Percentiles rank a stretch among this genome's conserved stretches.
phyloP scores from a whole-genome alignment of 1,140 invertebrate species.

The Drosophila mayri region DNA sequence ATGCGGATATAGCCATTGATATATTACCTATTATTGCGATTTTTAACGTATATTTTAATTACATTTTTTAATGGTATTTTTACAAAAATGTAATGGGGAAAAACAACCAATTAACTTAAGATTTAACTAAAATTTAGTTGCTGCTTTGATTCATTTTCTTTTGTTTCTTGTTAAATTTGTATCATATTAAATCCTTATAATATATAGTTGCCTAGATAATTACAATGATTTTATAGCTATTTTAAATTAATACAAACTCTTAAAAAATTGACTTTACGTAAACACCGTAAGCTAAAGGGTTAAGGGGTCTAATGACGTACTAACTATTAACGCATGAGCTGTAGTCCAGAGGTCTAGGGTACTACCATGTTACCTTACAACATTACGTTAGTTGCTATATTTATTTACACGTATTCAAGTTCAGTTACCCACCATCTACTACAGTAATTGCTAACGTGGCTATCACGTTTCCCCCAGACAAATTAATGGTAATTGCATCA shows the following conservation, averaged over 20 bases:
- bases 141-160: background rate
- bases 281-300: background rate
- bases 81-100: background rate
- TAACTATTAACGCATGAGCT: constrained; percentile 19
- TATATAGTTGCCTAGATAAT: background rate
- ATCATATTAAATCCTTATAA: background rate
- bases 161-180: background rate
- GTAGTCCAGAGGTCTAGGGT: constrained; percentile 4
- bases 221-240: background rate
- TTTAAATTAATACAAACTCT: background rate
- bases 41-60: constrained; percentile 3
- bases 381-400: constrained; percentile 9
- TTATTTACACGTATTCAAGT: constrained; percentile 11
- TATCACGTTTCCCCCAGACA: constrained; percentile 10
- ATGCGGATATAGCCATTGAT: background rate
- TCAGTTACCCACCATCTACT: constrained; percentile 12
- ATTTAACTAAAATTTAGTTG: background rate
- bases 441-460: constrained; percentile 11
- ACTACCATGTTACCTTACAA: constrained; percentile 4
- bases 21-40: background rate
- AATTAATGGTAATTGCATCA: constrained; percentile 13
- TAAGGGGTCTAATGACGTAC: constrained; percentile 26
- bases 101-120: background rate
- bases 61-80: background rate
- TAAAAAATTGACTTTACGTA: too few relatives aligned